Percentiles rank a stretch among this genome's conserved stretches.
Evolutionary conservation across 1,140 invertebrate genomes (phyloP).

Genomic region (Atta cephalotes): DNA sequence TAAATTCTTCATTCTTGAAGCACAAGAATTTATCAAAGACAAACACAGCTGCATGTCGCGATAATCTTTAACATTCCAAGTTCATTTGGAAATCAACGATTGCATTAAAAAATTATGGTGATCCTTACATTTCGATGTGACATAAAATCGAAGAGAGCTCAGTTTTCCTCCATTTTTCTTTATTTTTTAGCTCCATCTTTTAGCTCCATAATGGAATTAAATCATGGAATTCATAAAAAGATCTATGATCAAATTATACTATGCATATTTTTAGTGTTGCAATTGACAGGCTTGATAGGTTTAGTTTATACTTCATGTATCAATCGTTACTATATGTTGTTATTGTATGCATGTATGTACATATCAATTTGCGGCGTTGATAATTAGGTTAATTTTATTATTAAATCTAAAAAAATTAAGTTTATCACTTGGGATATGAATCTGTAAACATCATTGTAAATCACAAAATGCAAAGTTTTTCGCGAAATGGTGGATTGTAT

Average conservation of each 20-base stretch:
- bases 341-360: background rate
- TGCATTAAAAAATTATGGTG: background rate
- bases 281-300: background rate
- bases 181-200: background rate
- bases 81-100: background rate
- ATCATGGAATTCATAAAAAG: too few species aligned
- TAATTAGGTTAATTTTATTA: background rate
- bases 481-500: constrained; percentile 73
- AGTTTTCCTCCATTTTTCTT: background rate
- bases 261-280: background rate
- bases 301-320: constrained; percentile 3
- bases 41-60: background rate
- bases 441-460: background rate
- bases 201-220: background rate
- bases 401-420: background rate
- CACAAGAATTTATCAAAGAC: background rate
- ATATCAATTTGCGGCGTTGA: background rate
- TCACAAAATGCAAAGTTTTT: constrained; percentile 3
- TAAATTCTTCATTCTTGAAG: constrained; percentile 25
- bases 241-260: too few species aligned
- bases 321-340: background rate
- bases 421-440: background rate
- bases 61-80: background rate
- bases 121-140: background rate
- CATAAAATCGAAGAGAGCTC: background rate